Base-by-base conservation (phyloP, 1,140 invertebrate genomes). In the Aphis gossypii region DNA sequence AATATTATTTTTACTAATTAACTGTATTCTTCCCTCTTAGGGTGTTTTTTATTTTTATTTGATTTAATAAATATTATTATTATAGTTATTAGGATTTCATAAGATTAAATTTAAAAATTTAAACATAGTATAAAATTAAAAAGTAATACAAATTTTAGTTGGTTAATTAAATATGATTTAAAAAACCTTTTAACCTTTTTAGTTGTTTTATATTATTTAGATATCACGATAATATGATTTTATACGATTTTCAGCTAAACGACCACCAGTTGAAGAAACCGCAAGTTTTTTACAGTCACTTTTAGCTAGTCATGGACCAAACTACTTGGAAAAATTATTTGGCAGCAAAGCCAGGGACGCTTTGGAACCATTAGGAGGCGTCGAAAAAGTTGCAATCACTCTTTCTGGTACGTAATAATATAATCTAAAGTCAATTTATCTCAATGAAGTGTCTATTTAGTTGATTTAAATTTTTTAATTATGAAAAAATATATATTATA, bases 241-340 rank as follows among this genome's bases (percentile, higher is more conserved):
- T 86, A 60, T 84, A 41, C 83, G 1, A 30, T 86, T 93, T 86
- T 84, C 95, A 99, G 98, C 98, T n/a, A 99, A 99, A 95, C 96
- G 98, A 95, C 98, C 98, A 94, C 98, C 98, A 56, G 98, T 99
- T 21, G 98, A 99, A 95, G 98, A 99, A 95, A 99, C 98, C 9
- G 98, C 98, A 48, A 98, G 98, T 94, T 99, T 99, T 95, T 95
- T 99, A 92, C 98, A 99, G 95, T 98, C 98, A 20, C 96, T 99
- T 94, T 95, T 99, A 94, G 97, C 98, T 38, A 98, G 98, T 94
- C 98, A 99, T 95, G 98, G 98, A 94, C 98, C 98, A 94, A 99
- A 99, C 96, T 99, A 99, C 95, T 96, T 99, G 94, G 98, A 99
- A 95, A 99, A 99, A 95, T 96, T 99, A 51, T 99, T 99, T 95